These are phyloP conservation scores for Lithobates sylvaticus DNA, from an alignment of 2,797 vertebrate species.

Conservation along the genomic window DNA sequence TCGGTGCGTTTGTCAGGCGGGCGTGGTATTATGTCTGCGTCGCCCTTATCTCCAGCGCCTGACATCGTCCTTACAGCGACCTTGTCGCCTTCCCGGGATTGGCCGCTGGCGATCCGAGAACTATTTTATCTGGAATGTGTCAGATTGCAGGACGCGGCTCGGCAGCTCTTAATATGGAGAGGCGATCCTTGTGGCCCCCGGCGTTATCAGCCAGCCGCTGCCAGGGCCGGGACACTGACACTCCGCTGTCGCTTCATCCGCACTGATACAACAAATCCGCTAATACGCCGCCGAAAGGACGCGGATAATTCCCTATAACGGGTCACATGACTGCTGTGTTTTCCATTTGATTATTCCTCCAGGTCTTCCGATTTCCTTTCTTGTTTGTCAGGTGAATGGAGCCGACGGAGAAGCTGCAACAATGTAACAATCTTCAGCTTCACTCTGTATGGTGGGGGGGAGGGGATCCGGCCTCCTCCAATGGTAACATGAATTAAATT, in stretches of 20 bases:
- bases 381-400: too few species aligned
- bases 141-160: constrained; percentile 68
- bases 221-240: constrained; percentile 36
- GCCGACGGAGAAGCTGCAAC: too few species aligned
- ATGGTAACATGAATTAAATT: too few species aligned
- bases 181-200: constrained; percentile 70
- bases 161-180: constrained; percentile 70
- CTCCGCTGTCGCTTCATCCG: not conserved
- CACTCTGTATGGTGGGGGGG: too few species aligned
- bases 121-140: constrained; percentile 75
- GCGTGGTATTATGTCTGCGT: too few species aligned
- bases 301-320: too few species aligned
- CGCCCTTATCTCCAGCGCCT: constrained; percentile 38
- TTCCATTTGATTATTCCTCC: too few species aligned
- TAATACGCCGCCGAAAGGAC: not conserved
- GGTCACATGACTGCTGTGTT: too few species aligned
- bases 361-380: too few species aligned
- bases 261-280: not conserved
- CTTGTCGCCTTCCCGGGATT: constrained; percentile 53
- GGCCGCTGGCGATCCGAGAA: constrained; percentile 65
- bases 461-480: too few species aligned
- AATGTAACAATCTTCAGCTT: too few species aligned
- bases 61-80: constrained; percentile 65
- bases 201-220: constrained; percentile 65
- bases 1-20: too few species aligned